Evolutionary conservation across 2,888 invertebrate genomes (phyloP), one percentile per base, ranked within the genome.

Genomic region (Chironomus riparius): DNA sequence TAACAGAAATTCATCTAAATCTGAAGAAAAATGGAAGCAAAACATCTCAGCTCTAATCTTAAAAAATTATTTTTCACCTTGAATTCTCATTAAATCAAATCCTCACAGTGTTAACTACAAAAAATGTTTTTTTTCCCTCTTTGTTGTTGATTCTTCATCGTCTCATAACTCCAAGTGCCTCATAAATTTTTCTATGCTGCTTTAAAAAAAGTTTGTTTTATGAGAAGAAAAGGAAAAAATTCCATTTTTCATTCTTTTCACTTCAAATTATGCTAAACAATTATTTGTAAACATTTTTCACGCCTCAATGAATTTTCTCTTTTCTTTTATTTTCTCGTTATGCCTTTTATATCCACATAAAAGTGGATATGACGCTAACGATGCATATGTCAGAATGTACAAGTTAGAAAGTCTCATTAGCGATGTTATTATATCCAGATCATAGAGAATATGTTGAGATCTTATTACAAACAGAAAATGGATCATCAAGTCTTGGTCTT

Each of bases 271-370:
- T 47, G 70, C 48, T 70, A 13, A 47, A 22, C 48, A 70, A 70
- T 70, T 70, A 70, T 70, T 70, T 70, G 69, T 69, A 22, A 47
- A 48, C 70, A 47, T 47, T 71, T 71, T 71, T 71, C 56, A 71
- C 56, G 71, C 70, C 70, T 70, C 70, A 47, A 70, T 24, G n/a
- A 65, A 21, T 65, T 65, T 65, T 65, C 24, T 18, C 65, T 56
- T 56, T 56, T 56, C 56, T 18, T 56, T 56, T 18, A 15, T 56
- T 7, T 18, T 56, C 15, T 56, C 18, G 5, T 48, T n/a, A 50
- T 56, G 56, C 56, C 5, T 56, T 56, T 56, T 18, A 56, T 18
- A 15, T 18, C 18, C 15, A 15, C 15, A 56, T 56, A 56, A 56
- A 56, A 15, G 15, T n/a, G 7, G 15, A 56, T 38, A 38, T 38